Evolutionary conservation across 2,888 invertebrate genomes (phyloP), one percentile per base, ranked within the genome.

Genomic region (Trachelus stipa): DNA sequence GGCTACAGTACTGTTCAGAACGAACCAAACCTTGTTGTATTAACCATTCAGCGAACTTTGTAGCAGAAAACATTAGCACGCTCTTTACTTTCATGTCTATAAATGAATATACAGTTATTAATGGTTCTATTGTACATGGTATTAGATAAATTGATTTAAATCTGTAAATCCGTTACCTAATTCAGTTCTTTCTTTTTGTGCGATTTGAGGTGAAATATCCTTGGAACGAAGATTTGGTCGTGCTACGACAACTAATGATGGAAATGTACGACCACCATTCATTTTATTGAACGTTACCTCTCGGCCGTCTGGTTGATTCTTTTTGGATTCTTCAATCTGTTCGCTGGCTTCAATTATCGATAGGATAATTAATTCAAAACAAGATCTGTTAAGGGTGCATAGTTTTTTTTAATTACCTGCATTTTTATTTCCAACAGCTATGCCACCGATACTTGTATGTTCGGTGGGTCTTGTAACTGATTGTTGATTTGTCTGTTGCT

Each of bases 41-140:
- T 76, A 97, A 93, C 97, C 97, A 97, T 92, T 97, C 97, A 0
- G 97, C 96, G 88, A 97, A 97, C 91, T 96, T 96, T 82, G 96
- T 95, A 0, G 97, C 95, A 0, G 95, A 95, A 88, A 95, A 94
- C 94, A 97, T 96, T 23, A 97, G 92, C 6, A 97, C 96, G 1
- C 95, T 93, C 91, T 97, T 97, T 1, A 97, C 97, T 90, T 96
- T 96, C 69, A 95, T 94, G 92, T 97, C 97, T 92, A 83, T 75
- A 85, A 83, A 78, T 34, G 82, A 40, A 79, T 11, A 35, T 6
- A 1, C 6, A 15, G 40, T 15, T 6, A 40, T 15, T 40, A 40
- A 15, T 4, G 15, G 0, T 40, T 40, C 15, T 6, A 40, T 40
- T 40, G 40, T 40, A 11, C n/a, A 73, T 31, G 73, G 35, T 33